Evolutionary conservation across 1,140 invertebrate genomes (phyloP).

Genomic region (Sitobion miscanthi): DNA sequence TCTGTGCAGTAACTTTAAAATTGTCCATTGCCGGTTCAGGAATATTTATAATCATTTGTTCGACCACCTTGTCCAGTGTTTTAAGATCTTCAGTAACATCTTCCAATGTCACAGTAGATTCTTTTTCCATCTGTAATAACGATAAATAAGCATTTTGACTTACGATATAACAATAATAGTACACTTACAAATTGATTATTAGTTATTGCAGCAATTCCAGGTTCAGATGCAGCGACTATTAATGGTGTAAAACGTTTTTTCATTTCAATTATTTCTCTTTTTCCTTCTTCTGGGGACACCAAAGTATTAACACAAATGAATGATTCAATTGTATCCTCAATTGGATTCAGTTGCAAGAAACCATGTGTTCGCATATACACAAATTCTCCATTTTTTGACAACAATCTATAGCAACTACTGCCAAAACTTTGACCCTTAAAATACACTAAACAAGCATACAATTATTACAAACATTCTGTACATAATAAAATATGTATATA

Average conservation of each 20-base stretch:
- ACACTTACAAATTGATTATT: slow-evolving; percentile 47
- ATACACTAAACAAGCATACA: slow-evolving; percentile 17
- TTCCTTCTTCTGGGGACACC: slow-evolving; percentile 63
- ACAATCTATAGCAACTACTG: slow-evolving; percentile 80
- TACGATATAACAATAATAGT: not conserved
- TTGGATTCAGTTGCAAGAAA: slow-evolving; percentile 76
- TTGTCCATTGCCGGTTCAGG: slow-evolving; percentile 59
- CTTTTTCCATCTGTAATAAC: slow-evolving; percentile 40
- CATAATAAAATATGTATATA: no score
- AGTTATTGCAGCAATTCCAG: slow-evolving; percentile 50
- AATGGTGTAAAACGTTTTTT: slow-evolving; percentile 53
- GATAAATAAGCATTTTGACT: not conserved
- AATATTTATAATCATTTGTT: slow-evolving; percentile 60
- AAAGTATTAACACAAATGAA: slow-evolving; percentile 85
- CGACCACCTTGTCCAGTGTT: slow-evolving; percentile 59
- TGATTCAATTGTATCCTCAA: slow-evolving; percentile 75
- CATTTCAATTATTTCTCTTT: slow-evolving; percentile 56
- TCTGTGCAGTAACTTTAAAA: slow-evolving; percentile 46
- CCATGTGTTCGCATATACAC: slow-evolving; percentile 82
- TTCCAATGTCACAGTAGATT: slow-evolving; percentile 35
- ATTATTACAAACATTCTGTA: not conserved
- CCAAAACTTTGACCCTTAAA: slow-evolving; percentile 65
- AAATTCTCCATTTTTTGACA: slow-evolving; percentile 77
- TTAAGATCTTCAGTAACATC: slow-evolving; percentile 59
- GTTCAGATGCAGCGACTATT: slow-evolving; percentile 46